Conservation (phyloP, 35 echinoderm and acorn worm species). For the Diadema setosum region DNA sequence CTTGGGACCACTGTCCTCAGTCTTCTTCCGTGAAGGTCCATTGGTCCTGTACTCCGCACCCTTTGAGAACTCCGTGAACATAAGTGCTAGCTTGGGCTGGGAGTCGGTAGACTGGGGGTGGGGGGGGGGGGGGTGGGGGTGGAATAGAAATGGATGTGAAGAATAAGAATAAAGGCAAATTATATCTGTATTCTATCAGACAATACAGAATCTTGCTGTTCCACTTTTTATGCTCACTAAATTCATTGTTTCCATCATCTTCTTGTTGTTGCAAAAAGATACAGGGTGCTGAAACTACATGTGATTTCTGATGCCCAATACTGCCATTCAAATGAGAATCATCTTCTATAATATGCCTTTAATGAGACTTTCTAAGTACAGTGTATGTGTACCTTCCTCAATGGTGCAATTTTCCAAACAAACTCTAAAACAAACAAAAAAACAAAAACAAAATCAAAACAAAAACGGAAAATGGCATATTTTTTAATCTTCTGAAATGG, state of each 20-base stretch:
- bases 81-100: neutral
- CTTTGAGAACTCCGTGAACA: constrained; percentile 8
- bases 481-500: too few species aligned
- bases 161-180: neutral
- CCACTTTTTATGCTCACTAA: neutral
- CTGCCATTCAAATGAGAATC: too few species aligned
- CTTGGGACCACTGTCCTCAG: neutral
- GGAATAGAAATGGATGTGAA: neutral
- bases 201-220: neutral
- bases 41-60: neutral
- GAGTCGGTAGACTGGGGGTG: neutral
- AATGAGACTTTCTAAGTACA: too few species aligned
- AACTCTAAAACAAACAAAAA: too few species aligned
- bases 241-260: neutral
- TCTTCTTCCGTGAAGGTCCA: neutral
- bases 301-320: too few species aligned
- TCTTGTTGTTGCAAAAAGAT: neutral
- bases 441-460: too few species aligned
- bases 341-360: too few species aligned
- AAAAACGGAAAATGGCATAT: too few species aligned
- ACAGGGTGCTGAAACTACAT: neutral
- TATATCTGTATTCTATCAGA: neutral
- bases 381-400: too few species aligned
- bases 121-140: neutral
- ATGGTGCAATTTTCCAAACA: too few species aligned